Evolutionary conservation across 2,888 invertebrate genomes (phyloP), one percentile per base, ranked within the genome.

Genomic region (Drosophila tripunctata): DNA sequence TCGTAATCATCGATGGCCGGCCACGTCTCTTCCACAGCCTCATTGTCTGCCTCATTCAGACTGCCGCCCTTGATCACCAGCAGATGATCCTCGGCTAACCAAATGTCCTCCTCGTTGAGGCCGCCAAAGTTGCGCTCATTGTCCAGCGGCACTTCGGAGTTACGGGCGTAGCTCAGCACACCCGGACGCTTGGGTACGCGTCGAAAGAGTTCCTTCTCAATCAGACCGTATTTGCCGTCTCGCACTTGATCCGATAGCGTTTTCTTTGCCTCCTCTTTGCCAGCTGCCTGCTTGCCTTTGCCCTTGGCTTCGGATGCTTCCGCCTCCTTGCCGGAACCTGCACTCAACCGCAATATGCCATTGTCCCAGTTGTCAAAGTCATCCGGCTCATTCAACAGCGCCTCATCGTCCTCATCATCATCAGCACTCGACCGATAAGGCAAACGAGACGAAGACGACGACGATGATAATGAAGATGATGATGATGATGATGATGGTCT

Each of bases 81-180:
- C 64, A 97, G 92, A 90, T 97, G 97, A 89, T 97, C 96, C 89
- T 97, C 97, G 0, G 97, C 96, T 56, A 97, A 92, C 97, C 97
- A 97, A 84, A 97, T 97, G 78, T 97, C 97, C 61, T 96, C 95
- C 86, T 96, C 95, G 80, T 94, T 94, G 2, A 97, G 92, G 14
- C 97, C 97, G 15, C 97, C 97, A 36, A 96, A 93, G 88, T 94
- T 97, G 71, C 95, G 94, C 21, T 94, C 93, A 75, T 95, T 96
- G 90, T 97, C 97, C 80, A 94, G 94, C 0, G 96, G 94, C 31
- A 96, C 96, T 89, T 97, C 97, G 0, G 95, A 93, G 87, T 97
- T 97, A 4, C 93, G 93, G 44, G 94, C 93, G 89, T 97, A 97
- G 89, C 96, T 97, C 35, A 97, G 92, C 31, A 97, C 94, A 2